Conservation (phyloP, 2,113 vertebrate species). For the Antigone vipio region DNA sequence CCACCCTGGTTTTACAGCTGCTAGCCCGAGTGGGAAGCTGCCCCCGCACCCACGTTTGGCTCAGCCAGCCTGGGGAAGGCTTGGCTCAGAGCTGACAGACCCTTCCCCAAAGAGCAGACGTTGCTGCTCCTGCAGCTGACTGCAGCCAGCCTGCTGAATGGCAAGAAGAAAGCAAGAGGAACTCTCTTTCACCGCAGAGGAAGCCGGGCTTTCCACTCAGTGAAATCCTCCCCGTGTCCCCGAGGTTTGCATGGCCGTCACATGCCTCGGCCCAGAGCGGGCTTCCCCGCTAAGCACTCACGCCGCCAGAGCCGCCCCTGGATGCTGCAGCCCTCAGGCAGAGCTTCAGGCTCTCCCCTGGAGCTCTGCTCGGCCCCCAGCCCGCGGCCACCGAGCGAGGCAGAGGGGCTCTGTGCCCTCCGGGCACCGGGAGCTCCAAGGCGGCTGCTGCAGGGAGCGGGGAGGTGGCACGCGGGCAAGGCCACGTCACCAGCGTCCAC, state of each 20-base stretch:
- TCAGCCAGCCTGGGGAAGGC: not conserved
- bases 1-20: not conserved
- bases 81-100: not conserved
- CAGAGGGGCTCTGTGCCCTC: not conserved
- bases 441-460: not conserved
- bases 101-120: not conserved
- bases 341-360: fast-evolving
- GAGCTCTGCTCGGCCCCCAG: not conserved
- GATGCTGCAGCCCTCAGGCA: not conserved
- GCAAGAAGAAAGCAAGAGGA: not conserved
- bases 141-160: not conserved
- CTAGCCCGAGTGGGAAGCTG: not conserved
- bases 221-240: not conserved
- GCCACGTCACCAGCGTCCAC: not conserved
- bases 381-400: fast-evolving
- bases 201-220: not conserved
- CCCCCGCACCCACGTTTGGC: fast-evolving
- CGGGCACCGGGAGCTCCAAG: fast-evolving
- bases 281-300: not conserved
- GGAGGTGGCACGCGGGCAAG: not conserved
- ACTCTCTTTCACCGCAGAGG: not conserved
- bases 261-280: not conserved
- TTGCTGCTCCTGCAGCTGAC: not conserved
- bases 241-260: not conserved
- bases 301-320: fast-evolving